A percentile compares a stretch with the other conserved stretches of the same genome.
Conservation (phyloP, 2,113 vertebrate genomes). For the Nothocercus julius region DNA sequence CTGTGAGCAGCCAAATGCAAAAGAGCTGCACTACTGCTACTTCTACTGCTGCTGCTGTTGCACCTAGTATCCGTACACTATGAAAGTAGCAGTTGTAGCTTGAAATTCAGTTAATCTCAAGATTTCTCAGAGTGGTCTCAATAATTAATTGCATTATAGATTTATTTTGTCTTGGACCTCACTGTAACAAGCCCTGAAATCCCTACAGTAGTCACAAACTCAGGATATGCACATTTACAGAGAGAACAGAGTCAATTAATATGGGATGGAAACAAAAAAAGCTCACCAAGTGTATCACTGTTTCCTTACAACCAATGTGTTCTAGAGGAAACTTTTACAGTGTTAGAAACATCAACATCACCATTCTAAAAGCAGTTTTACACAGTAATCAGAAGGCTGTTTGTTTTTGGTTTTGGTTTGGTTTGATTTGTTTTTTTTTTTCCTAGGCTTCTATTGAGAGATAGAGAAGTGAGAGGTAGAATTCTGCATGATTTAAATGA, state of each 20-base stretch:
- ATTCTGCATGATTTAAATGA: too few species aligned
- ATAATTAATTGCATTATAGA: background rate
- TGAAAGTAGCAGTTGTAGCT: background rate
- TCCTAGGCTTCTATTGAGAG: background rate
- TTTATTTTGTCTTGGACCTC: background rate
- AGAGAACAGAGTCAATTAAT: background rate
- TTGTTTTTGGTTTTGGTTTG: background rate
- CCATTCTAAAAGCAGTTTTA: background rate
- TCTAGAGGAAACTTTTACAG: background rate
- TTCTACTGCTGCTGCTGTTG: background rate
- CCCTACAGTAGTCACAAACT: background rate
- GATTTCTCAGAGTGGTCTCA: background rate
- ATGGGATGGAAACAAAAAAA: background rate
- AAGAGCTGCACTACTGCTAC: accelerated
- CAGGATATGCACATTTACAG: background rate
- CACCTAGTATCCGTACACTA: background rate
- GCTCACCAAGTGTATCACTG: background rate
- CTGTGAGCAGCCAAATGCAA: background rate
- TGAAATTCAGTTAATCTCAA: background rate
- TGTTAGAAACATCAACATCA: background rate
- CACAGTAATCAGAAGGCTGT: background rate
- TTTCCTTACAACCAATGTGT: background rate
- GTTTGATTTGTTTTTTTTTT: too few species aligned
- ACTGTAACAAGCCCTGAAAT: background rate
- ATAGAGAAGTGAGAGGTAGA: background rate